These are phyloP conservation scores for Rhagium mordax DNA, from an alignment of 2,888 invertebrate species.

Conservation along the genomic window DNA sequence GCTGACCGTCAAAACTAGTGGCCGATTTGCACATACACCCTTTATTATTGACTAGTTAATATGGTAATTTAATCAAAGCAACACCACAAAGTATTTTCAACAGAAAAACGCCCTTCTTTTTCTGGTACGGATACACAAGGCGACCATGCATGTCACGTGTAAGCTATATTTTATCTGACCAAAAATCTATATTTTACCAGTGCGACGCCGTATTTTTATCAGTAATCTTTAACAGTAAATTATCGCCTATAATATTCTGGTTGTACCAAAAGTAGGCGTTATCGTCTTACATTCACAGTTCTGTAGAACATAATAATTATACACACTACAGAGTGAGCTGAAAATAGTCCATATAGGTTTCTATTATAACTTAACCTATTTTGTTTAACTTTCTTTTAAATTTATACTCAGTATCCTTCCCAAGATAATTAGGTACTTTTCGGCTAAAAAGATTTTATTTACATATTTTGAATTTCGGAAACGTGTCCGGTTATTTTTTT, in stretches of 20 bases:
- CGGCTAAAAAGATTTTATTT: too few species aligned
- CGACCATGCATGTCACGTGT: slow-evolving; percentile 16
- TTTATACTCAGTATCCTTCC: too few species aligned
- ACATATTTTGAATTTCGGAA: too few species aligned
- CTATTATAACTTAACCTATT: too few species aligned
- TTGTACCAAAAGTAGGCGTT: not conserved
- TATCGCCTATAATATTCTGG: slow-evolving; percentile 2
- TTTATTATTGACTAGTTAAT: not conserved
- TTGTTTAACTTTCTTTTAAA: too few species aligned
- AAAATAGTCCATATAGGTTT: too few species aligned
- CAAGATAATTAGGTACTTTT: too few species aligned
- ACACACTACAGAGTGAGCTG: too few species aligned
- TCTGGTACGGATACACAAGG: not conserved
- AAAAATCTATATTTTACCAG: slow-evolving; percentile 10
- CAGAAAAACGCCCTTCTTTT: not conserved
- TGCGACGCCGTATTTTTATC: slow-evolving; percentile 27
- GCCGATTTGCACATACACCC: not conserved
- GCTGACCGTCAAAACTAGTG: slow-evolving; percentile 39
- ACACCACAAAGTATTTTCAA: not conserved
- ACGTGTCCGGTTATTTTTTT: too few species aligned
- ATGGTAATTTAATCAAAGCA: not conserved
- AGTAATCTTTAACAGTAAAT: slow-evolving; percentile 22
- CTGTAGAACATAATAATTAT: too few species aligned
- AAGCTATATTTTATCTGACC: slow-evolving; percentile 4
- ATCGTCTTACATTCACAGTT: not conserved